Conservation (phyloP, 1,140 invertebrate species). For the Trichonephila inaurata region DNA sequence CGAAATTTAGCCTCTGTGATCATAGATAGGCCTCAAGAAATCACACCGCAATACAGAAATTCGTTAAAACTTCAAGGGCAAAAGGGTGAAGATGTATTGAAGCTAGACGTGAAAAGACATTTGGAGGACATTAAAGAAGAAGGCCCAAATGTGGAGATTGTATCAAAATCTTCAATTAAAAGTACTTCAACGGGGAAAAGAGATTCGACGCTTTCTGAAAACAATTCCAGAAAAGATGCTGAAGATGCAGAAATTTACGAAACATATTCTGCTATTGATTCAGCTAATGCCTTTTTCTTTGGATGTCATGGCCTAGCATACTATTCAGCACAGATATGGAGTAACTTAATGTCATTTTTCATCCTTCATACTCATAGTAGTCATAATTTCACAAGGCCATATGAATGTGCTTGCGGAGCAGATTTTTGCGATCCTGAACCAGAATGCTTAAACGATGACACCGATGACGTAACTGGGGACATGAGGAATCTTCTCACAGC, state of each 20-base stretch:
- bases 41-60: neutral
- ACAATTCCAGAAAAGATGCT: neutral
- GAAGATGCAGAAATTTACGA: neutral
- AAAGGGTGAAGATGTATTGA: neutral
- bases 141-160: neutral
- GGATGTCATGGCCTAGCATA: conserved; percentile 98
- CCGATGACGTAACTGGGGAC: conserved; percentile 78
- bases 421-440: conserved; percentile 30
- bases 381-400: neutral
- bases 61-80: neutral
- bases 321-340: conserved; percentile 96
- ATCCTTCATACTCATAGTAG: neutral
- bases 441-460: conserved; percentile 85
- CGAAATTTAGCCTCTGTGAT: neutral
- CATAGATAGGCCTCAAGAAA: neutral
- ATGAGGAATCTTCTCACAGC: conserved; percentile 93
- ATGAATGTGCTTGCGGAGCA: neutral
- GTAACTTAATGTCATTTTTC: conserved; percentile 93
- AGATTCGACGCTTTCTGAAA: neutral
- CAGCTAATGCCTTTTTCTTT: conserved; percentile 96
- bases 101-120: neutral
- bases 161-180: neutral
- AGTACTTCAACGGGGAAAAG: neutral
- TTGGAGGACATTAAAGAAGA: neutral
- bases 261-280: conserved; percentile 82